Percentiles rank a stretch among this genome's conserved stretches.
Conservation (phyloP, 2,888 invertebrate genomes). For the Himalopsyche kuldschensis region DNA sequence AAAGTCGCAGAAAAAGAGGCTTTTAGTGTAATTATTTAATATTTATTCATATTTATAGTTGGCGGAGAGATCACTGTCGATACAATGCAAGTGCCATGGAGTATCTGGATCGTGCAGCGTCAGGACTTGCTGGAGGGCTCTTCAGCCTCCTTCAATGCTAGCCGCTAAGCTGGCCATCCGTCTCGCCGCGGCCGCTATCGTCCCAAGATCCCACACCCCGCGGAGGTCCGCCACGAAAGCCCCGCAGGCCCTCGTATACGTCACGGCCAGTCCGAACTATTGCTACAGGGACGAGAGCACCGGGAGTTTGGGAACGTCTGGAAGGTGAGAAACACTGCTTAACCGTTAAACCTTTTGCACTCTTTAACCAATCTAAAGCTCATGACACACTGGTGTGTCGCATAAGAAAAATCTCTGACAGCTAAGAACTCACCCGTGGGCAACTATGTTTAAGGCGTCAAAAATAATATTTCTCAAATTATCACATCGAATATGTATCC, state of each 20-base stretch:
- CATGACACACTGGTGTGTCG: no score
- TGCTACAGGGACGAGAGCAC: constrained; percentile 73
- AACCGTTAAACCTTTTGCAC: no score
- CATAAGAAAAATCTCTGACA: no score
- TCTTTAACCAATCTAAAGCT: no score
- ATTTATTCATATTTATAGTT: constrained; percentile 54
- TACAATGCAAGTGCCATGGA: constrained; percentile 82
- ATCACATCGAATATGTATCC: no score
- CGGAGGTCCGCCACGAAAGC: constrained; percentile 46
- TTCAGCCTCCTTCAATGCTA: constrained; percentile 62
- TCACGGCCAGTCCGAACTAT: constrained; percentile 81
- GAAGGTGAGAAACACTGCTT: constrained; percentile 61
- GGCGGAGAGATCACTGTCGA: constrained; percentile 61
- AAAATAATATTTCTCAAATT: no score
- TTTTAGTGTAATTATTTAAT: no score
- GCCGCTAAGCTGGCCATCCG: constrained; percentile 61
- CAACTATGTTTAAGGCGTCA: no score
- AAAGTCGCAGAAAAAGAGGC: no score
- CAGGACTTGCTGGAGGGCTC: constrained; percentile 78
- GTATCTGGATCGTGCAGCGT: constrained; percentile 82
- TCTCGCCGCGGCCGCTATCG: constrained; percentile 52
- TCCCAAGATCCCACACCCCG: constrained; percentile 45
- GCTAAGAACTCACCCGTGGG: no score
- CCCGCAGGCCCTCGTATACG: constrained; percentile 65
- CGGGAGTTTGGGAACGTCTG: constrained; percentile 76